Conservation (phyloP, 2,113 vertebrate genomes). For the Puffinus mauretanicus region DNA sequence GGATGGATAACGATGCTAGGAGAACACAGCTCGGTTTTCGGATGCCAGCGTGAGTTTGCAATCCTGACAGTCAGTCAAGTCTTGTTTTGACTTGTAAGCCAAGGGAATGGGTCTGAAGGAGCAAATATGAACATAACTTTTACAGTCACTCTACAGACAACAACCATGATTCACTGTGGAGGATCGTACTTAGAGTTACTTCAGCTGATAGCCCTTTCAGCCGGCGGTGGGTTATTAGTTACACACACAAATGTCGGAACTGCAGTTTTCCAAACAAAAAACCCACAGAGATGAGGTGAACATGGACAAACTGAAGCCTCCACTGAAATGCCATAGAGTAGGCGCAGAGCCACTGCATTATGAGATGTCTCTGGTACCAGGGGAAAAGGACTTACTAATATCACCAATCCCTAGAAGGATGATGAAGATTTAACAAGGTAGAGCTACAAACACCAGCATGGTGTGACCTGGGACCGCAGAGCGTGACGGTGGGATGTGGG, state of each 20-base stretch:
- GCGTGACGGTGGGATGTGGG: background rate
- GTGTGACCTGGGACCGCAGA: background rate
- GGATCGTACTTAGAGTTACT: too few relatives aligned
- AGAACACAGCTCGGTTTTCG: background rate
- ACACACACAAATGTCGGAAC: background rate
- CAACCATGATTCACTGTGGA: background rate
- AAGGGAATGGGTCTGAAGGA: background rate
- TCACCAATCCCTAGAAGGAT: background rate
- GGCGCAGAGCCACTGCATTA: background rate
- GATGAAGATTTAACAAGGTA: background rate
- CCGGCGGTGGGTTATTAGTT: background rate
- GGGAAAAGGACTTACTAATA: background rate
- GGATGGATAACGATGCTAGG: background rate
- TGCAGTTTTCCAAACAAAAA: background rate
- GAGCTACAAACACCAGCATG: background rate
- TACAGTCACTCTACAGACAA: background rate
- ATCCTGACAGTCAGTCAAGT: background rate
- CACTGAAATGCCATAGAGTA: background rate
- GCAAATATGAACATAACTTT: background rate
- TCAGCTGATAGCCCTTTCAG: background rate
- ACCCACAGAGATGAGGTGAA: background rate
- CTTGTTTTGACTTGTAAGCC: background rate
- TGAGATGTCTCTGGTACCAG: background rate
- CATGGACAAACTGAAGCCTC: background rate
- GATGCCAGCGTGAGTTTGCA: background rate